Evolutionary conservation across 23 tunicate species (phyloP).

Genomic region (Aplidium turbinatum): DNA sequence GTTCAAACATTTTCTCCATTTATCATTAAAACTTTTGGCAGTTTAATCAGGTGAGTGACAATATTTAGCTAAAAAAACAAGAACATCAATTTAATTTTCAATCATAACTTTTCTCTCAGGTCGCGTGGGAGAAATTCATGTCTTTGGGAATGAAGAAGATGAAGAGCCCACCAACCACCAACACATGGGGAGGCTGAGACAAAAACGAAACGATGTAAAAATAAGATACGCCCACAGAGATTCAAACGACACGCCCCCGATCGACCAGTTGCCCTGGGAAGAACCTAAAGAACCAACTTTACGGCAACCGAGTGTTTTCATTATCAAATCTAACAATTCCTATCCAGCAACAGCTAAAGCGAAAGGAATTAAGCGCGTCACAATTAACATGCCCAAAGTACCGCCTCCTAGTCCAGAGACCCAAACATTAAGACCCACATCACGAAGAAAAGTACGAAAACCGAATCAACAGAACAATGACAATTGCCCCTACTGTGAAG

Average conservation of each 20-base stretch:
- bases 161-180: slow-evolving; percentile 23
- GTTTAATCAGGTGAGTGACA: too few relatives aligned
- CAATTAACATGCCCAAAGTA: slow-evolving; percentile 40
- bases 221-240: slow-evolving; percentile 55
- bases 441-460: not conserved
- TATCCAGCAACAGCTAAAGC: not conserved
- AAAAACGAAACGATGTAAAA: slow-evolving; percentile 19
- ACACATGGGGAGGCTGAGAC: too few relatives aligned
- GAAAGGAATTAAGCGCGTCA: slow-evolving; percentile 25
- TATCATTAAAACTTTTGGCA: too few relatives aligned
- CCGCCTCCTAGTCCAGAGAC: slow-evolving; percentile 56
- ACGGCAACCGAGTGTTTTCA: not conserved
- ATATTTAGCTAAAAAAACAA: too few relatives aligned
- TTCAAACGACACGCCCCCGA: slow-evolving; percentile 51
- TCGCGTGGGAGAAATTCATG: slow-evolving; percentile 8
- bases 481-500: not conserved
- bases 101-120: not conserved
- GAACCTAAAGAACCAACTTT: not conserved
- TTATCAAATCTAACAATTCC: not conserved
- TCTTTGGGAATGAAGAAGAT: not conserved
- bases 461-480: not conserved
- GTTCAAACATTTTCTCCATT: too few relatives aligned
- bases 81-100: too few relatives aligned
- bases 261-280: slow-evolving; percentile 59
- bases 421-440: not conserved